Conservation (phyloP, 2,797 vertebrate genomes). For the Schizothorax lantsangensis region DNA sequence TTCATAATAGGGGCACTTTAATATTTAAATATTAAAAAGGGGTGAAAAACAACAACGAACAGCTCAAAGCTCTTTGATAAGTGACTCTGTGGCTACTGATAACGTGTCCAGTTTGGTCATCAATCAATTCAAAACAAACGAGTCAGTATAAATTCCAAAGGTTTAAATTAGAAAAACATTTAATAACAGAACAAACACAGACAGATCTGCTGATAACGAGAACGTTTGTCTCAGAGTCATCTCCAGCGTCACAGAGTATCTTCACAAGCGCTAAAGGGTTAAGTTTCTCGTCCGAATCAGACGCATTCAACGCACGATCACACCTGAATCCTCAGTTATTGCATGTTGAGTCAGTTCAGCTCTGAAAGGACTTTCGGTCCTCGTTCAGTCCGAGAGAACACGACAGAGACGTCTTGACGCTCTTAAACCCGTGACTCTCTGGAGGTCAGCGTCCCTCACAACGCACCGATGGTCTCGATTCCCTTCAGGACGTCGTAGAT, state of each 20-base stretch:
- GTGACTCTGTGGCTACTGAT: background rate
- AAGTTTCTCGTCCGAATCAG: background rate
- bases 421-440: background rate
- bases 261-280: background rate
- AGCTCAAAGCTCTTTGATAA: conserved; percentile 40
- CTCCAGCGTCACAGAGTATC: background rate
- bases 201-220: background rate
- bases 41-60: background rate
- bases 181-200: background rate
- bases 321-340: background rate
- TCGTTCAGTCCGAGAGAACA: background rate
- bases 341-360: background rate
- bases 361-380: background rate
- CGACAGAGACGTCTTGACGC: too few relatives aligned
- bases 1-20: too few relatives aligned
- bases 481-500: conserved; percentile 88
- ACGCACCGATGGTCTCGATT: conserved; percentile 69
- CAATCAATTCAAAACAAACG: too few relatives aligned
- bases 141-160: background rate
- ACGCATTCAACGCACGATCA: background rate
- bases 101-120: background rate
- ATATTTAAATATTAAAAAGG: background rate
- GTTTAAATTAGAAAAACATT: background rate
- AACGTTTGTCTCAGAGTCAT: background rate
- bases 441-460: conserved; percentile 56